Base-by-base conservation (phyloP, 2,797 vertebrate species). In the Cynopterus sphinx region DNA sequence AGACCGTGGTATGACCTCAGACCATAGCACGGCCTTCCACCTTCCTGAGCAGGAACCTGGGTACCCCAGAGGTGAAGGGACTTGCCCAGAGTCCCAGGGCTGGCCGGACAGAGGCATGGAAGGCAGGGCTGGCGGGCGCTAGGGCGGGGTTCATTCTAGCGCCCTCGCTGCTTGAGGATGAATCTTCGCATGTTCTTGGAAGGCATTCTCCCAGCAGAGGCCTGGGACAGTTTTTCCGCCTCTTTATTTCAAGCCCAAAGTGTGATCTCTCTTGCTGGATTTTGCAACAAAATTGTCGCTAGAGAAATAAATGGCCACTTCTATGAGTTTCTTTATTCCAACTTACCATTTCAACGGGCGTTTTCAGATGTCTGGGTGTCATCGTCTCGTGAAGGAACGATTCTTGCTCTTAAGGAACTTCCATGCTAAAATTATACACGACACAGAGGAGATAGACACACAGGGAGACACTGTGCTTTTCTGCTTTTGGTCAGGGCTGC, bases 391-490 rank as follows among this genome's bases (percentile, higher is more conserved):
- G 85, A 95, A 96, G 65, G 55, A 92, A 96, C 78, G 96, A 95
- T 97, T 97, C 97, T 90, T 92, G 88, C 87, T 96, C 79, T 85
- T 96, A 95, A 97, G 97, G 96, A 94, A 94, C 95, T 96, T 97
- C 96, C 96, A 92, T 86, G 91, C 97, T 97, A 97, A 97, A 97
- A 97, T 96, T 97, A 96, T 31, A 28, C 86, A 91, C 67, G 89
- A 94, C 75, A 59, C 87, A 96, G 96, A 94, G 79, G 94, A 96
- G 96, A 97, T 3, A 97, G 92, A 95, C 96, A 88, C 63, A 78
- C 7, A 90, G 5, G 94, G 82, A 96, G 81, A 93, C 94, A 95
- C 96, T 96, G 73, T 86, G 84, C 77, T 94, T 96, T 94, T 82
- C 96, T 92, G 94, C 97, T 97, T 97, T 94, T 86, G 96, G 94